Conservation (phyloP, 53 echinoderm and acorn worm species). For the Actinopyga echinites region DNA sequence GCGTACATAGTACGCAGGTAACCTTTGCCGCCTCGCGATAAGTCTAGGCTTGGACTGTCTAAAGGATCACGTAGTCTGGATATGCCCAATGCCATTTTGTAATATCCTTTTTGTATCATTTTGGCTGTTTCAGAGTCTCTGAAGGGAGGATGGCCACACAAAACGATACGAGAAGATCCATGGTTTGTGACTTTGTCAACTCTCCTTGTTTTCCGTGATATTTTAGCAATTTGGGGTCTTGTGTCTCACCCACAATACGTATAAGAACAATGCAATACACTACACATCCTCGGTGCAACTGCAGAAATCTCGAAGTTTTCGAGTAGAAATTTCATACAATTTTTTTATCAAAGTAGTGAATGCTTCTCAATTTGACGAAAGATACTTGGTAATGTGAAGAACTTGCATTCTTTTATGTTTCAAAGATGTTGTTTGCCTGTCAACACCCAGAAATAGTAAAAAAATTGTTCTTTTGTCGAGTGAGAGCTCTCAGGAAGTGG, state of each 20-base stretch:
- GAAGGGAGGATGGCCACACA: conserved; percentile 19
- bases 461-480: conserved; percentile 1
- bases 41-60: neutral
- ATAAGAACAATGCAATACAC: conserved; percentile 25
- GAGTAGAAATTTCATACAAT: conserved; percentile 17
- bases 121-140: neutral
- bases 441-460: neutral
- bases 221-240: conserved; percentile 14
- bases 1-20: neutral
- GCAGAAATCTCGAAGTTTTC: neutral
- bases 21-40: conserved; percentile 10
- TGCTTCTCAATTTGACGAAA: neutral
- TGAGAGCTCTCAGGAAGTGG: neutral
- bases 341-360: neutral
- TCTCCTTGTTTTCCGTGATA: conserved; percentile 29
- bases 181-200: conserved; percentile 44
- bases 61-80: no score
- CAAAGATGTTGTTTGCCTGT: neutral
- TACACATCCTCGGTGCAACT: neutral
- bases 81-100: no score
- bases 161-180: conserved; percentile 41
- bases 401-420: neutral
- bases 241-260: conserved; percentile 4
- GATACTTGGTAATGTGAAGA: conserved; percentile 6
- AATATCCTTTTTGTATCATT: no score